Conservation (phyloP, 1,140 invertebrate species). For the Caenorhabditis inopinata region DNA sequence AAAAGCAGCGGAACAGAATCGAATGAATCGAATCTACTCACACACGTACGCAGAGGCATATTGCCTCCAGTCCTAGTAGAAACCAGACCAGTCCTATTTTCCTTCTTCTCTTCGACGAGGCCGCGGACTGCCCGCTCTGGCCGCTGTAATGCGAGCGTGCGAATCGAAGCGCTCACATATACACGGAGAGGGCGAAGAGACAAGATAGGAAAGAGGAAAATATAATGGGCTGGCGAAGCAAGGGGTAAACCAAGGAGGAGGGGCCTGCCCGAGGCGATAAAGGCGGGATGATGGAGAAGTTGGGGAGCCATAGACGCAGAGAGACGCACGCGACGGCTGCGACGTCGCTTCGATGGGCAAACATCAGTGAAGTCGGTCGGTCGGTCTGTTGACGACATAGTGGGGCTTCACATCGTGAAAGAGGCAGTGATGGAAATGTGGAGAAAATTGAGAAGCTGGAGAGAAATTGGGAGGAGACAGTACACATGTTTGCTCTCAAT, state of each 20-base stretch:
- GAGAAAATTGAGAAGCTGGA: not conserved
- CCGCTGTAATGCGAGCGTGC: constrained; percentile 32
- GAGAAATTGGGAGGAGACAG: constrained; percentile 12
- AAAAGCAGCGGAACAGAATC: constrained; percentile 20
- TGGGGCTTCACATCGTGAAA: constrained; percentile 3
- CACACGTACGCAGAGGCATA: too few relatives aligned
- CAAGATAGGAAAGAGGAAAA: not conserved
- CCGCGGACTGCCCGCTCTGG: constrained; percentile 23
- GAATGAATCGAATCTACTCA: constrained; percentile 19
- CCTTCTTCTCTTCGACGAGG: not conserved
- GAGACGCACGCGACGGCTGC: not conserved
- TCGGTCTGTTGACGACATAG: constrained; percentile 32
- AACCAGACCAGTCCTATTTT: constrained; percentile 9
- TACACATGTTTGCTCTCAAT: constrained; percentile 36
- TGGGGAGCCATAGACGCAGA: not conserved
- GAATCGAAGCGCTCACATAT: constrained; percentile 25
- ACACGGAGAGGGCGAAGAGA: not conserved
- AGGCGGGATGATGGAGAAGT: not conserved
- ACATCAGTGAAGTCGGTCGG: constrained; percentile 26
- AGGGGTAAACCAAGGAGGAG: not conserved
- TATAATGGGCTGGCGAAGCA: constrained; percentile 7
- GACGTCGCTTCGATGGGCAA: constrained; percentile 13
- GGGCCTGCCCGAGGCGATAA: constrained; percentile 26
- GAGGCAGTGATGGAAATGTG: not conserved
- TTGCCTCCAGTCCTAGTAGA: constrained; percentile 29